phyloP scores from a whole-genome alignment of 2,888 invertebrate species.

The Lamproptera curius region DNA sequence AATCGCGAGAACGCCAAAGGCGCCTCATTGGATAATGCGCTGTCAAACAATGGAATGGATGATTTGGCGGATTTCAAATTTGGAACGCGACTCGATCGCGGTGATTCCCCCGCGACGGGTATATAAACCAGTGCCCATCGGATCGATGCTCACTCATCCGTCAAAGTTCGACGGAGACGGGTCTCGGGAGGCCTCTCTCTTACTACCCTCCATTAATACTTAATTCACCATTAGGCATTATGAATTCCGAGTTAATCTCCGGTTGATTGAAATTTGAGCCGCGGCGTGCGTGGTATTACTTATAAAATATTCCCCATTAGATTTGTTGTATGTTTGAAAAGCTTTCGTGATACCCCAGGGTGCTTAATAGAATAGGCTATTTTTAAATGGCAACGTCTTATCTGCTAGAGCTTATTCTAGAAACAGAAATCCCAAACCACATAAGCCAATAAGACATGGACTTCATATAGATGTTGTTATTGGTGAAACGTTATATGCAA shows the following conservation, averaged over 20 bases:
- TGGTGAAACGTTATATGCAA: too few relatives aligned
- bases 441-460: too few relatives aligned
- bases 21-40: constrained; percentile 30
- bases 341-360: too few relatives aligned
- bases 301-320: background rate
- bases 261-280: background rate
- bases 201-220: background rate
- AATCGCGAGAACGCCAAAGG: constrained; percentile 16
- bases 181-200: constrained; percentile 25
- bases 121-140: constrained; percentile 61
- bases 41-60: constrained; percentile 48
- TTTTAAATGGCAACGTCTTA: too few relatives aligned
- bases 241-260: background rate
- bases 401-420: too few relatives aligned
- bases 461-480: too few relatives aligned
- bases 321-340: too few relatives aligned
- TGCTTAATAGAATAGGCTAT: too few relatives aligned
- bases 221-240: background rate
- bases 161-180: constrained; percentile 35
- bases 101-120: constrained; percentile 65
- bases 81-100: constrained; percentile 57
- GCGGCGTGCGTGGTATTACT: background rate
- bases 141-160: constrained; percentile 54
- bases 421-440: too few relatives aligned
- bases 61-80: constrained; percentile 65